Evolutionary conservation across 2,888 invertebrate genomes (phyloP).

Genomic region (Drosophila nr. fundita): DNA sequence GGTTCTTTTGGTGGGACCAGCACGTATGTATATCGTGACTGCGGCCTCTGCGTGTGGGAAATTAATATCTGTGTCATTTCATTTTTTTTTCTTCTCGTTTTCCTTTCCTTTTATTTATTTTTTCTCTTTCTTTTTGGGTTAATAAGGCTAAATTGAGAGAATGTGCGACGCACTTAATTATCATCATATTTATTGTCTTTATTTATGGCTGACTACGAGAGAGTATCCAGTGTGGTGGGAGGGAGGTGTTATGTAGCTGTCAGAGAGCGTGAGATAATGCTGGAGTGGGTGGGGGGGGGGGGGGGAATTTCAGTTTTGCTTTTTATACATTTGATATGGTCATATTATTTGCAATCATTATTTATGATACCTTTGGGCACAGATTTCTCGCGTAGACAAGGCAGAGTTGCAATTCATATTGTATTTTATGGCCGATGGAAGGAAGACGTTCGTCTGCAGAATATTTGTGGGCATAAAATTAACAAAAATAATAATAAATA

Average conservation of each 20-base stretch:
- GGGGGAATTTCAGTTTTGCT: slow-evolving; percentile 16
- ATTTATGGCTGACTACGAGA: slow-evolving; percentile 53
- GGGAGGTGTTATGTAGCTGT: background rate
- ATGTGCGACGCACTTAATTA: slow-evolving; percentile 81
- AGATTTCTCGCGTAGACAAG: background rate
- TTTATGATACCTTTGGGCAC: slow-evolving; percentile 35
- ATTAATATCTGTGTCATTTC: slow-evolving; percentile 80
- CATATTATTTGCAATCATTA: slow-evolving; percentile 61
- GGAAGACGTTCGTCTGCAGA: background rate
- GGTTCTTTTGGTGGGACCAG: slow-evolving; percentile 23
- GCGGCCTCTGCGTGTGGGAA: slow-evolving; percentile 61
- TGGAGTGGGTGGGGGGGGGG: background rate
- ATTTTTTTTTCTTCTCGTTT: slow-evolving; percentile 18
- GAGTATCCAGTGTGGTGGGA: background rate
- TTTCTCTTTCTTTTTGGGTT: slow-evolving; percentile 65
- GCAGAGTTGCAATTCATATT: background rate
- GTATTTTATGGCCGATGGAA: background rate
- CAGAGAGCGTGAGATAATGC: slow-evolving; percentile 9
- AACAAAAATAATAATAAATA: background rate
- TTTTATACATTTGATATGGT: slow-evolving; percentile 34
- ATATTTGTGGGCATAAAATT: background rate
- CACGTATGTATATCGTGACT: slow-evolving; percentile 49
- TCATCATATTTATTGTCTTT: slow-evolving; percentile 81
- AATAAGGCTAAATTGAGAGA: slow-evolving; percentile 81
- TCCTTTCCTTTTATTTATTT: background rate